These are phyloP conservation scores for Tapirus terrestris DNA, from an alignment of 2,113 vertebrate genomes.

Conservation along the genomic window DNA sequence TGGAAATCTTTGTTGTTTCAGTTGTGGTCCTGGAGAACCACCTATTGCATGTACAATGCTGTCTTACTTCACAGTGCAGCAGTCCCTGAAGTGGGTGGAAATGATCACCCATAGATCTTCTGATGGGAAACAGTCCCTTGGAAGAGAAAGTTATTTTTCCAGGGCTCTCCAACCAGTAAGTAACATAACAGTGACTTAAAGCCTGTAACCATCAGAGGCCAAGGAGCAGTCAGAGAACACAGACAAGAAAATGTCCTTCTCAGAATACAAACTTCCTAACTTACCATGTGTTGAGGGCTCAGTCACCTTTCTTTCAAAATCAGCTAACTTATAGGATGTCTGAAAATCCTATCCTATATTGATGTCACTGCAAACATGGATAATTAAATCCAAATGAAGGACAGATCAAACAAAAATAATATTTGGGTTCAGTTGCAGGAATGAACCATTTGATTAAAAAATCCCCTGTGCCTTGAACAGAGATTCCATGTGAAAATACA, in stretches of 20 bases:
- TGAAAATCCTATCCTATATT: background rate
- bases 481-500: background rate
- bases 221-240: background rate
- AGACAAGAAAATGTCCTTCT: background rate
- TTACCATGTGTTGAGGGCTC: background rate
- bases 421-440: background rate
- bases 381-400: background rate
- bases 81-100: background rate
- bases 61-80: background rate
- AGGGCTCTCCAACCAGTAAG: background rate
- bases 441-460: background rate
- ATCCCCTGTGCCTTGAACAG: background rate
- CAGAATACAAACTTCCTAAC: background rate
- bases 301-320: background rate
- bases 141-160: slow-evolving; percentile 25
- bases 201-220: background rate
- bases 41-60: background rate
- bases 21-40: background rate
- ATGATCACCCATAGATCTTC: background rate
- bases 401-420: background rate
- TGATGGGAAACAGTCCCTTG: slow-evolving; percentile 31
- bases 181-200: background rate
- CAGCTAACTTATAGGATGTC: background rate
- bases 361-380: background rate
- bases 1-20: background rate